These are phyloP conservation scores for Hirtodrosophila trivittata DNA, from an alignment of 2,888 invertebrate species.

Conservation along the genomic window DNA sequence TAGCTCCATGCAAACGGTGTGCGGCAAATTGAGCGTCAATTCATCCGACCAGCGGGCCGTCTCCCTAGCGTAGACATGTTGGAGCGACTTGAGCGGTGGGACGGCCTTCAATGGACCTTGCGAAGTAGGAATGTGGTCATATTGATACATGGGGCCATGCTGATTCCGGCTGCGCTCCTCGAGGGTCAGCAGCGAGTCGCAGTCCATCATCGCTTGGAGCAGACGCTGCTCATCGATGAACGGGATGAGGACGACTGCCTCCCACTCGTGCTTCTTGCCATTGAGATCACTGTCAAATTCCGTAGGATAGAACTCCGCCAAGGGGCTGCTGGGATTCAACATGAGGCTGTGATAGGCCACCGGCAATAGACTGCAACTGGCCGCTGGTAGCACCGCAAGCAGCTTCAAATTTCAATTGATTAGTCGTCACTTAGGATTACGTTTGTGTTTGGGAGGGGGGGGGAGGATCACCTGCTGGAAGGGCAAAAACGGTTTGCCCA, in stretches of 20 bases:
- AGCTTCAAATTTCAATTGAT: slow-evolving; percentile 85
- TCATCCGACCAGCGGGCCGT: slow-evolving; percentile 69
- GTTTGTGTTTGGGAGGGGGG: not conserved
- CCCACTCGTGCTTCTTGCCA: slow-evolving; percentile 98
- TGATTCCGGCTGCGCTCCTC: slow-evolving; percentile 91
- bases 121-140: slow-evolving; percentile 87
- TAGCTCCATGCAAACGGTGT: slow-evolving; percentile 70
- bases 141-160: slow-evolving; percentile 94
- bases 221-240: slow-evolving; percentile 93
- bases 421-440: not conserved
- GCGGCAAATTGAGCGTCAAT: slow-evolving; percentile 52
- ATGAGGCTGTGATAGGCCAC: slow-evolving; percentile 91
- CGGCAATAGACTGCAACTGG: slow-evolving; percentile 92
- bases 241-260: slow-evolving; percentile 96
- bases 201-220: slow-evolving; percentile 90
- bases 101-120: slow-evolving; percentile 85
- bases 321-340: slow-evolving; percentile 89
- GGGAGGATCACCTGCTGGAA: slow-evolving; percentile 90
- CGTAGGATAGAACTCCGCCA: slow-evolving; percentile 95
- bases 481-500: slow-evolving; percentile 94
- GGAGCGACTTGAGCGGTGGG: slow-evolving; percentile 87
- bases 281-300: slow-evolving; percentile 97
- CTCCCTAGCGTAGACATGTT: slow-evolving; percentile 76
- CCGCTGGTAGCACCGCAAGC: slow-evolving; percentile 93
- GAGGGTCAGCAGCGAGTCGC: slow-evolving; percentile 87